Evolutionary conservation across 2,797 vertebrate species (phyloP), one percentile per base, ranked within the genome.

Genomic region (Periparus ater): DNA sequence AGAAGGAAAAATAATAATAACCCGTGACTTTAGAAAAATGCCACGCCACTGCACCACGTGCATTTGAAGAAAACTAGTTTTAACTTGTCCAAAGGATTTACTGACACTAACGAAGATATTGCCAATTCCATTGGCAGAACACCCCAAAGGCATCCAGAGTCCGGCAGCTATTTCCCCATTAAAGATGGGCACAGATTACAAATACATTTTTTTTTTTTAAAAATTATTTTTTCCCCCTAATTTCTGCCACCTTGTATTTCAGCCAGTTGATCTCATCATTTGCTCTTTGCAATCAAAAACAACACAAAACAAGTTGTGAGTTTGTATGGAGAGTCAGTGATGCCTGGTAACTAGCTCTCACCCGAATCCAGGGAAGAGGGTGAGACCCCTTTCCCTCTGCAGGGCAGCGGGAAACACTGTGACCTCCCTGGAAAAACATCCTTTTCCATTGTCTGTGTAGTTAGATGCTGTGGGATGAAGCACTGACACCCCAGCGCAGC

Each of bases 321-420:
- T 47, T 4, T 54, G 30, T 12, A 16, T 0, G 20, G 6, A n/a
- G 25, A 61, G 25, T 23, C 15, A 26, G 32, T 3, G 50, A 45
- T 34, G 23, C 4, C 32, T 12, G 4, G n/a, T 63, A 47, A n/a
- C 47, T 20, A 82, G 72, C 16, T 29, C 15, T 45, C 23, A 57
- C 5, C 11, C 0, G 0, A 27, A 91, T 13, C 10, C 71, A 87
- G 42, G 42, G 42, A 89, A 81, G 27, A 29, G 34, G 32, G 19
- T 23, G 22, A 81, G n/a, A 76, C 1, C 8, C 23, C 6, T 48
- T 22, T 34, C 42, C 36, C 0, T 72, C 58, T 68, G 61, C 54
- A n/a, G 32, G 11, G 9, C 42, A 60, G 26, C 0, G 2, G 53
- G 32, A 71, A 90, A 67, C 42, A 74, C 38, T 0, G 0, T n/a